Evolutionary conservation across 2,113 vertebrate species (phyloP), one percentile per base, ranked within the genome.

Genomic region (Varanus komodoensis): DNA sequence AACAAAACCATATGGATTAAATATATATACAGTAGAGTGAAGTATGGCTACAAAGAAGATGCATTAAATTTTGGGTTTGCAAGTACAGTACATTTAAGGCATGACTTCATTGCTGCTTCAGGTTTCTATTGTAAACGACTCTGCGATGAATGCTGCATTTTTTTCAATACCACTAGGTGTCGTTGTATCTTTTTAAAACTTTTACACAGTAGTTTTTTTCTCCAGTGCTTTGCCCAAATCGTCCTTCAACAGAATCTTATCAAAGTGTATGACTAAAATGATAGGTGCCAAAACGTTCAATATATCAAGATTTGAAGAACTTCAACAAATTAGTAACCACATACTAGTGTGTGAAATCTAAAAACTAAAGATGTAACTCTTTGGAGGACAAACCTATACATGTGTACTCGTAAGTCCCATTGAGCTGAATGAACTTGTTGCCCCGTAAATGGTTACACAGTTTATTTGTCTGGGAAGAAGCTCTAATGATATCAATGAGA

Each of bases 131-230:
- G 32, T 19, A 73, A 83, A 75, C 12, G 14, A 57, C 19, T 61
- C 50, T 87, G 88, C 89, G 57, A 89, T 34, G 48, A 82, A 73
- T 73, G 57, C 86, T 57, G 11, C 2, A 1, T 92, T 90, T 96
- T 93, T 90, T 57, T 34, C 50, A 83, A 52, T 27, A 90, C 97
- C 97, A 96, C 97, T 97, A 98, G 97, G 92, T 97, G 97, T 97
- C 97, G 94, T 96, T 64, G 2, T 96, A 32, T 90, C 93, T 97
- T 91, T 89, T 96, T 95, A 91, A 92, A 94, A 97, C 86, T 92
- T 87, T 79, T 57, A 11, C 12, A 50, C 4, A 23, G 48, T 4
- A 29, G 2, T 1, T 54, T 86, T 8, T 93, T 94, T 27, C 77
- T 69, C 32, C 21, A 1, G 29, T 6, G 64, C 3, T 4, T 86